phyloP scores from a whole-genome alignment of 2,113 vertebrate species.

The Ictidomys tridecemlineatus region DNA sequence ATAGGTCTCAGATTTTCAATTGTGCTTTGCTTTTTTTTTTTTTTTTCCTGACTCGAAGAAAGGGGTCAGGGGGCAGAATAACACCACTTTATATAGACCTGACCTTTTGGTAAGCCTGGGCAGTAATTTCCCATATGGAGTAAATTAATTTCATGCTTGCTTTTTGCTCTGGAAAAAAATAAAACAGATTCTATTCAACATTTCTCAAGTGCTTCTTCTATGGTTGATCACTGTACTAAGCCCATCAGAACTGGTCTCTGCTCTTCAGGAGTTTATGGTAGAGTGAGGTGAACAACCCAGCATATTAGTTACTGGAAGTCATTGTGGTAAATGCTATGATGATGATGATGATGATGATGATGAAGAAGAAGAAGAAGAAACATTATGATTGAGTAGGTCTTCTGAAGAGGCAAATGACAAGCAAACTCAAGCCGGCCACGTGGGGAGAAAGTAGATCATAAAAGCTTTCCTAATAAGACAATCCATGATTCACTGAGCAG shows the following conservation, averaged over 20 bases:
- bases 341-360: not conserved
- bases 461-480: not conserved
- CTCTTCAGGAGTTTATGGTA: not conserved
- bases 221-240: not conserved
- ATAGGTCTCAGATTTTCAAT: not conserved
- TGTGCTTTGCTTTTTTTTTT: not conserved
- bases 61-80: not conserved
- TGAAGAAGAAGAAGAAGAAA: not conserved
- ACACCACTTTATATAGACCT: conserved; percentile 37
- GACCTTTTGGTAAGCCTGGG: conserved; percentile 29
- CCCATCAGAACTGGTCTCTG: not conserved
- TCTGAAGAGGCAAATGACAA: not conserved
- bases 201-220: conserved; percentile 9
- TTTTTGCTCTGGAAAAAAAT: conserved; percentile 61
- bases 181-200: conserved; percentile 32
- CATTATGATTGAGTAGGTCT: not conserved
- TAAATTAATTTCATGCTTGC: conserved; percentile 8
- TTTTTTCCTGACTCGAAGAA: not conserved
- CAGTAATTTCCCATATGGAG: conserved; percentile 48
- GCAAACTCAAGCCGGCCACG: not conserved
- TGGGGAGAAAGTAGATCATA: not conserved
- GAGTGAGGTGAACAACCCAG: not conserved
- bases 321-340: not conserved
- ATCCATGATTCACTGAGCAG: not conserved
- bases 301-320: not conserved